Evolutionary conservation across 2,888 invertebrate genomes (phyloP), one percentile per base, ranked within the genome.

Genomic region (Melieria picta): DNA sequence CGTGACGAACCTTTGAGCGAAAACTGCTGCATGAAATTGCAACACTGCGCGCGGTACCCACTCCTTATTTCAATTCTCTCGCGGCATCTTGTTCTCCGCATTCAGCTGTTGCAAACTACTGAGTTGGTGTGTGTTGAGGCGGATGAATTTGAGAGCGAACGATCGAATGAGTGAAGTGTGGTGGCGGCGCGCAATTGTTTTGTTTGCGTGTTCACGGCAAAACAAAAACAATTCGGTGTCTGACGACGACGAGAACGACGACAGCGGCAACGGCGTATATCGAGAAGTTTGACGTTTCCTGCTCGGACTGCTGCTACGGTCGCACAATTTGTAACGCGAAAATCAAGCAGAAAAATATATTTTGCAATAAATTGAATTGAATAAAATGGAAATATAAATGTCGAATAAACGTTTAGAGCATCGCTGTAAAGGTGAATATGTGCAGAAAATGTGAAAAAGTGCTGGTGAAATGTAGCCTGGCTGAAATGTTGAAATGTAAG

Each of bases 1-100:
- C 30, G 30, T 30, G 30, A 2, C 30, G 1, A 3, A 30, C 30
- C 30, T 30, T 30, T 30, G 30, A 30, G 30, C 30, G 30, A 30
- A 30, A 30, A 30, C 30, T 3, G 30, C 1, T 30, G 30, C 30
- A 1, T 30, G 30, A 30, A 66, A 60, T 50, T 66, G 48, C 58
- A 66, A 66, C 66, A 66, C 66, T 55, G 16, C 16, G 43, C 47
- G 30, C 30, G 30, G 3, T 30, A 30, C 30, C 30, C 30, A 30
- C 30, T 30, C 30, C 30, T 30, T 4, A 10, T 47, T 65, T 77
- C 77, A 74, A 72, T 76, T 74, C 73, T 78, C 77, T 75, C 57
- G 11, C 42, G 30, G 30, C 2, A 2, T 30, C 30, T 66, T 50
- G 57, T 50, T 56, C 13, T 56, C 13, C 7, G 42, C 13, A 66